These are phyloP conservation scores for Stegostoma tigrinum DNA, from an alignment of 2,113 vertebrate genomes.

Conservation along the genomic window DNA sequence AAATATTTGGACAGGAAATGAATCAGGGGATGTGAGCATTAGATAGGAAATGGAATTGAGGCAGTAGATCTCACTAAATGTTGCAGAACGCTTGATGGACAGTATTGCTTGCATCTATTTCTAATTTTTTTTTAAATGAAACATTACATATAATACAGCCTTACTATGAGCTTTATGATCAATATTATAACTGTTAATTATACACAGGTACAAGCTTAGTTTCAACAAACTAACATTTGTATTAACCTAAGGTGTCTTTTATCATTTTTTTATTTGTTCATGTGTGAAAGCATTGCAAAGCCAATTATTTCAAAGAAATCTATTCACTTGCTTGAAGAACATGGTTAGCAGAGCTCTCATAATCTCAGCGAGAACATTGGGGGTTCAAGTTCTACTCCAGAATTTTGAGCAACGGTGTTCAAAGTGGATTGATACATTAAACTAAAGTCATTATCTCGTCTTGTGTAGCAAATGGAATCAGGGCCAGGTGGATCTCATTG, in stretches of 20 bases:
- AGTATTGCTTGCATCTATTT: background rate
- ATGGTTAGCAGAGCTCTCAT: background rate
- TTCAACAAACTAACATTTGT: too few species aligned
- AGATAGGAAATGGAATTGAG: background rate
- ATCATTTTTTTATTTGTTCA: too few species aligned
- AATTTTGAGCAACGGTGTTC: background rate
- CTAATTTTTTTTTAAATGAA: background rate
- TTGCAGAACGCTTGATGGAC: background rate
- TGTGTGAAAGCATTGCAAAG: too few species aligned
- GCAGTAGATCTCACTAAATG: background rate
- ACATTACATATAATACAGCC: background rate
- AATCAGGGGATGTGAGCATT: too few species aligned
- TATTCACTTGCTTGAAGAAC: background rate
- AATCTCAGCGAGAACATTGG: background rate
- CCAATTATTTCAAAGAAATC: too few species aligned
- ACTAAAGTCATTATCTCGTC: background rate
- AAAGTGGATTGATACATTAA: background rate
- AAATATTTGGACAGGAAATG: background rate
- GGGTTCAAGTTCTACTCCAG: background rate
- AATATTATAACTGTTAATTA: background rate
- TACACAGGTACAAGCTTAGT: too few species aligned
- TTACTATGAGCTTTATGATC: background rate
- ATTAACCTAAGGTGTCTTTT: too few species aligned
- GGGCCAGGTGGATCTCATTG: too few species aligned
- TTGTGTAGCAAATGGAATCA: background rate